Evolutionary conservation across 2,888 invertebrate genomes (phyloP), one percentile per base, ranked within the genome.

Genomic region (Pandemis corylana): DNA sequence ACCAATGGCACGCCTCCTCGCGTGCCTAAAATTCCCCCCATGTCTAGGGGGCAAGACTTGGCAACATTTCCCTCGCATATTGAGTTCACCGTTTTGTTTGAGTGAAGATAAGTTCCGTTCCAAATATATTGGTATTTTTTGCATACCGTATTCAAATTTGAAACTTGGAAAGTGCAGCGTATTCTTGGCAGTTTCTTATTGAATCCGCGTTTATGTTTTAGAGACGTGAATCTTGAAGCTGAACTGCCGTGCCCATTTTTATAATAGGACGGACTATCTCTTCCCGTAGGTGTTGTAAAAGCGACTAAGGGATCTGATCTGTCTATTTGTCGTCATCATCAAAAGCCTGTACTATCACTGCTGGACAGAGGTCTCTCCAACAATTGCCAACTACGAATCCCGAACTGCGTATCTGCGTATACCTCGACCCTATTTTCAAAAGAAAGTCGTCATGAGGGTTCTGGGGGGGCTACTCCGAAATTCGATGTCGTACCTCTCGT

Each of bases 1-100:
- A 85, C 85, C 82, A 79, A 80, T 76, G 80, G 80, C 76, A 80
- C 79, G 82, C 82, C 80, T 78, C 79, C 76, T 77, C 77, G 76
- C 77, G 78, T 78, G 75, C 78, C 82, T 80, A 79, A 80, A 77
- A 77, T 77, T 77, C 75, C 75, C 80, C 80, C 77, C 77, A 75
- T 73, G 74, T 76, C 78, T 77, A 80, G 79, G 84, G 83, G 84
- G 78, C 76, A 79, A 80, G 83, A 86, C 84, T 92, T 93, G 93
- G 93, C 93, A 93, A 82, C 87, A 82, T 85, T 88, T 86, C 86
- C 84, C 84, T 83, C 89, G 88, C 90, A 91, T 92, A 92, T 93
- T 92, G 91, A 90, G 90, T 90, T 86, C 87, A 86, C 81, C 88
- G 87, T 88, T 89, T 90, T 88, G 90, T 91, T 88, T 88, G 90